phyloP scores from a whole-genome alignment of 2,113 vertebrate genomes.

The Hippoglossus stenolepis region DNA sequence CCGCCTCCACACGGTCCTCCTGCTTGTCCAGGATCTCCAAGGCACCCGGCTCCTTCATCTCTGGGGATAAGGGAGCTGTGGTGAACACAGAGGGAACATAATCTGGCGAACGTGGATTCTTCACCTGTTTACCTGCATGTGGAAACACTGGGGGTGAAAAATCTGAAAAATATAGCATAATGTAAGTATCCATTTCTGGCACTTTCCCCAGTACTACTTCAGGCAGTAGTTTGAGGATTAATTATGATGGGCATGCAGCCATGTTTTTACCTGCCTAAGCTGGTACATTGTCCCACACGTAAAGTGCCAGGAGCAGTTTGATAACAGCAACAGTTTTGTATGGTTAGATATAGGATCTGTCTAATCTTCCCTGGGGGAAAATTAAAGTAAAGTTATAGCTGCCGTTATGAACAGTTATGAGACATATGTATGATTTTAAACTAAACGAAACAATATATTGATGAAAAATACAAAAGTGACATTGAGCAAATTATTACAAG shows the following conservation, averaged over 20 bases:
- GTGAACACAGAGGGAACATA: slow-evolving; percentile 82
- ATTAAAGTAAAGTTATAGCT: too few species aligned
- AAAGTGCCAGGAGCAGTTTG: too few species aligned
- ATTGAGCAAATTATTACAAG: too few species aligned
- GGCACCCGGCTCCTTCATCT: slow-evolving; percentile 72
- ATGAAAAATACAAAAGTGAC: too few species aligned
- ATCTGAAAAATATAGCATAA: background rate
- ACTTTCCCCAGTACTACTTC: background rate
- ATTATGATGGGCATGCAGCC: background rate
- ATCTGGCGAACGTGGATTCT: slow-evolving; percentile 82
- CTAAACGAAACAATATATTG: too few species aligned
- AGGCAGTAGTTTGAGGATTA: slow-evolving; percentile 1
- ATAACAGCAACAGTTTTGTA: too few species aligned
- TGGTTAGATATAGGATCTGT: too few species aligned
- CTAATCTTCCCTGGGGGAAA: too few species aligned
- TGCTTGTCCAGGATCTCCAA: slow-evolving; percentile 79
- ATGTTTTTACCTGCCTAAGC: background rate
- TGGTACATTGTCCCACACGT: too few species aligned
- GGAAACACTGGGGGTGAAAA: background rate
- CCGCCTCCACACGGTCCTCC: slow-evolving; percentile 83
- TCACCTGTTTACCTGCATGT: slow-evolving; percentile 82
- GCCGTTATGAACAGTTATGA: too few species aligned
- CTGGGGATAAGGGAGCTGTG: slow-evolving; percentile 58
- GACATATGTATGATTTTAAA: too few species aligned
- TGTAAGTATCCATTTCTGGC: background rate